phyloP scores from a whole-genome alignment of 2,888 invertebrate genomes.

The Polymixis lichenea region DNA sequence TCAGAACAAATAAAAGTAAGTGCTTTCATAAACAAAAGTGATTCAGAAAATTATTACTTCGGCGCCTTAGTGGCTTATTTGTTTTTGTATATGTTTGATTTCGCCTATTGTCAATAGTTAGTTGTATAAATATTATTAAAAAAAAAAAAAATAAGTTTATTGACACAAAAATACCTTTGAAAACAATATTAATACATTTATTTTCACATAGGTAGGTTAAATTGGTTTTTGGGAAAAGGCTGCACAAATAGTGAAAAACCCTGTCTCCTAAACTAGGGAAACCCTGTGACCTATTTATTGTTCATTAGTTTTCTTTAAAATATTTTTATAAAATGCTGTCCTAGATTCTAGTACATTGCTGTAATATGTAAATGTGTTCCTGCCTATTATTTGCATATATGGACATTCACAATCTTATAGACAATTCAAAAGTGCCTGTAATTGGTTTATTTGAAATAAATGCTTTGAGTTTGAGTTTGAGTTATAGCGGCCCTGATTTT shows the following conservation, averaged over 20 bases:
- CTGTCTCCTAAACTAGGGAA: too few species aligned
- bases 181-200: too few species aligned
- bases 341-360: background rate
- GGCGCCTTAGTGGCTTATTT: background rate
- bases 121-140: background rate
- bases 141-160: too few species aligned
- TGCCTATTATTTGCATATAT: background rate
- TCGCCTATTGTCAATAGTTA: too few species aligned
- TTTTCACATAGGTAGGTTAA: too few species aligned
- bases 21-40: background rate
- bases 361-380: background rate
- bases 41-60: background rate
- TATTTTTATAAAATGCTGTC: background rate
- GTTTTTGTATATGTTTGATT: background rate
- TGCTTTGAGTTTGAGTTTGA: too few species aligned
- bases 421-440: too few species aligned
- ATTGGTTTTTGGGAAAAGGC: too few species aligned
- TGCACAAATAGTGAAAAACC: too few species aligned
- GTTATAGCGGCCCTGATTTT: background rate
- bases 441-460: too few species aligned
- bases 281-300: too few species aligned
- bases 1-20: conserved; percentile 12
- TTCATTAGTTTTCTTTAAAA: background rate
- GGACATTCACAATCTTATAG: background rate
- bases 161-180: too few species aligned